Evolutionary conservation across 2,888 invertebrate species (phyloP).

Genomic region (Clepsis dumicolana): DNA sequence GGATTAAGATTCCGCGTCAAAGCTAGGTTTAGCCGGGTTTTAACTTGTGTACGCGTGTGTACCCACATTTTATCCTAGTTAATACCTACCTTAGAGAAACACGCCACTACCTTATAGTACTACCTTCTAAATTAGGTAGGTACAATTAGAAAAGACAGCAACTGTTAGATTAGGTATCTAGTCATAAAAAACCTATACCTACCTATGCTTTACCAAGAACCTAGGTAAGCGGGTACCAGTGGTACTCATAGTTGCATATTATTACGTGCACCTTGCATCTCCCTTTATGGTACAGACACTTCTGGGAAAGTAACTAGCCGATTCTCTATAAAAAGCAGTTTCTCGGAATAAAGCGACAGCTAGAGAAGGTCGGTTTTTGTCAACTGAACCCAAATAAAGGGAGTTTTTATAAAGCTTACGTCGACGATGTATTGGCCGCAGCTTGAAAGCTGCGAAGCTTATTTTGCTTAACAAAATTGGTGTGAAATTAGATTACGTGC

Average conservation of each 20-base stretch:
- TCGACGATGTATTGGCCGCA: conserved; percentile 46
- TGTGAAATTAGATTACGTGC: conserved; percentile 56
- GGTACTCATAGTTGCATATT: background rate
- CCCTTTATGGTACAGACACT: conserved; percentile 10
- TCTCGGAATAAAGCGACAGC: conserved; percentile 44
- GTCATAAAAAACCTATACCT: background rate
- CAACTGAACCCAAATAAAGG: conserved; percentile 50
- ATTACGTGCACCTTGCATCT: conserved; percentile 28
- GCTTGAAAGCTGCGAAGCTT: conserved; percentile 50
- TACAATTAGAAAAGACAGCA: background rate
- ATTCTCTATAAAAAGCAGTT: conserved; percentile 18
- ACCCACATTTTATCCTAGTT: background rate
- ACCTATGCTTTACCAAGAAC: background rate
- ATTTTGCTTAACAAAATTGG: conserved; percentile 59
- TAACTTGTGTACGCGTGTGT: background rate
- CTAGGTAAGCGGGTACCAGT: background rate
- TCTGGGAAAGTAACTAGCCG: conserved; percentile 22
- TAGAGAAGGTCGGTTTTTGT: conserved; percentile 53
- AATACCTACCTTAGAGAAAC: background rate
- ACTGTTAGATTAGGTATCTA: background rate
- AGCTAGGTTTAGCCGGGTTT: conserved; percentile 24
- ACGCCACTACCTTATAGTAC: background rate
- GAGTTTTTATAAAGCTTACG: conserved; percentile 47
- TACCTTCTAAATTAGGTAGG: background rate
- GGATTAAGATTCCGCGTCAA: conserved; percentile 28